phyloP scores from a whole-genome alignment of 2,888 invertebrate species.

The Sesamia inferens region DNA sequence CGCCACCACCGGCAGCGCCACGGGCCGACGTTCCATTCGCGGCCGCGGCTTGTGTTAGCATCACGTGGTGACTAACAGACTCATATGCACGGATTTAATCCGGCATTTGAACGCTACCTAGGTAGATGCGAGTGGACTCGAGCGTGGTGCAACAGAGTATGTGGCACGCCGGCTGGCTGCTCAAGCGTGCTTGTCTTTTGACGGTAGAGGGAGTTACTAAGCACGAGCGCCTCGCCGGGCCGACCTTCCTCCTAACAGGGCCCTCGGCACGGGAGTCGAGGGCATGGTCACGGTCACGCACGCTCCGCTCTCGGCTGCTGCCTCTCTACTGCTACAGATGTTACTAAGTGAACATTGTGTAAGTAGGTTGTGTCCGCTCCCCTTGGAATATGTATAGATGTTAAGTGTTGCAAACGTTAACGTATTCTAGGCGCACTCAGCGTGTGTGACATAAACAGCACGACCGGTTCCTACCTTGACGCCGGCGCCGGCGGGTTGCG shows the following conservation, averaged over 20 bases:
- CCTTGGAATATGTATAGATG: conserved; percentile 41
- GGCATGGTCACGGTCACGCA: neutral
- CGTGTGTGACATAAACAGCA: conserved; percentile 3
- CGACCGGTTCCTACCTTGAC: conserved; percentile 34
- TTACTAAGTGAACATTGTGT: conserved; percentile 25
- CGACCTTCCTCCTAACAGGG: neutral
- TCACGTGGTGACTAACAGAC: neutral
- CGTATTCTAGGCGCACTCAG: conserved; percentile 35
- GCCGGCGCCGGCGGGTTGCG: neutral
- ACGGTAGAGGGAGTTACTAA: neutral
- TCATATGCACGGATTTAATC: neutral
- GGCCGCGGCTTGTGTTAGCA: neutral
- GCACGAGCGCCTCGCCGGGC: neutral
- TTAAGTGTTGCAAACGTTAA: conserved; percentile 13
- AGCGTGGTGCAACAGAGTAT: neutral
- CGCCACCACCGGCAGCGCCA: neutral
- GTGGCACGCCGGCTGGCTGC: neutral
- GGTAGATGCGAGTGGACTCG: neutral
- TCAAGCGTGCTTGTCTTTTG: no score
- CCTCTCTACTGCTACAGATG: conserved; percentile 1
- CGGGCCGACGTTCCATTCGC: neutral
- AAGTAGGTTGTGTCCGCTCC: conserved; percentile 24
- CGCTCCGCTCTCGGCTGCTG: neutral
- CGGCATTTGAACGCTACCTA: neutral
- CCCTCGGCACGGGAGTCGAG: neutral